Evolutionary conservation across 92 coral and sea anemone species (phyloP).

Genomic region (Scolanthus callimorphus): DNA sequence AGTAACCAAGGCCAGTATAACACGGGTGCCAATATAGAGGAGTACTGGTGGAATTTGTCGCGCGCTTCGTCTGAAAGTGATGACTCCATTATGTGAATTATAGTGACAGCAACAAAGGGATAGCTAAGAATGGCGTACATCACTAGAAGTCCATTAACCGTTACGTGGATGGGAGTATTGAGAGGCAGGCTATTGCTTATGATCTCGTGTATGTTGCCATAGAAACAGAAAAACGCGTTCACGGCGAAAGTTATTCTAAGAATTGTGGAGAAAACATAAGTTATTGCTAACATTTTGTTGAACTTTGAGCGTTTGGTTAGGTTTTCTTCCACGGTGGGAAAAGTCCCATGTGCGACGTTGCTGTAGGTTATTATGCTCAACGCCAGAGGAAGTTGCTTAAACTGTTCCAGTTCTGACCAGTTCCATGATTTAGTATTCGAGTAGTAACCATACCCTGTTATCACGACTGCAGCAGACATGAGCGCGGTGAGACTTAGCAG

Average conservation of each 20-base stretch:
- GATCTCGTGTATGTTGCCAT: conserved; percentile 28
- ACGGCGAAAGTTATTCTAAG: conserved; percentile 35
- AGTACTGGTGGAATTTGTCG: background rate
- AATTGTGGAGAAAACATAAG: conserved; percentile 23
- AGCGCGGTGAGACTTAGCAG: conserved; percentile 40
- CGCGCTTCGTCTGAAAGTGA: conserved; percentile 11
- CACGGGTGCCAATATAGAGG: conserved; percentile 37
- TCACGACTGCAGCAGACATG: conserved; percentile 27
- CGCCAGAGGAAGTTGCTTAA: conserved; percentile 24
- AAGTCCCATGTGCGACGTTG: conserved; percentile 35
- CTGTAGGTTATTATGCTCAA: conserved; percentile 42
- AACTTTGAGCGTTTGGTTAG: conserved; percentile 33
- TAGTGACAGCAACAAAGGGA: conserved; percentile 32
- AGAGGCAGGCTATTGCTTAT: conserved; percentile 57
- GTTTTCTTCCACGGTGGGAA: conserved; percentile 44
- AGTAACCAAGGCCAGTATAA: conserved; percentile 21
- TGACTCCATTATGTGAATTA: conserved; percentile 40
- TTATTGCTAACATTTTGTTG: conserved; percentile 19
- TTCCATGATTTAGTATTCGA: conserved; percentile 29
- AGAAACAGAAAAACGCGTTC: conserved; percentile 53
- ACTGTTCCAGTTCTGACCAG: conserved; percentile 6
- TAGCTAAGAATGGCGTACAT: conserved; percentile 38
- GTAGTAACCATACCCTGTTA: conserved; percentile 37
- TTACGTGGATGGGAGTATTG: conserved; percentile 16
- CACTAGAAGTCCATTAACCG: conserved; percentile 25